Base-by-base conservation (phyloP, 2,113 vertebrate species). In the Chionodraco myersi region DNA sequence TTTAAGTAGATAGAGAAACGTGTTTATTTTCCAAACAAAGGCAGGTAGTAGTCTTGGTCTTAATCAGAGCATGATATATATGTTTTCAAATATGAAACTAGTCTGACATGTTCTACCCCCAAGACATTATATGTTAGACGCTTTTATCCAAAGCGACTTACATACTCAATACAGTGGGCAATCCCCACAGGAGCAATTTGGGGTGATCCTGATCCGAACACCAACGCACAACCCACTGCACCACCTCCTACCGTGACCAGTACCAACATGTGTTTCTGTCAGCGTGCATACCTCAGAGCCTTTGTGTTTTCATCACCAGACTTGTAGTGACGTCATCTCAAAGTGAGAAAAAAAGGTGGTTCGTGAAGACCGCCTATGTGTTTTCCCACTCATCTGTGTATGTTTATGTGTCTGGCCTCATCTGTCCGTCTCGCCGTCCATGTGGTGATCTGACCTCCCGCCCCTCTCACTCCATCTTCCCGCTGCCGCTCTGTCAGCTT, bases 381-480 rank as follows among this genome's bases (percentile, higher is more conserved):
- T 53, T 77, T 30, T 44, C 65, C 75, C 78, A 45, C 68, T 59
- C 72, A 6, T 75, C 41, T 51, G 0, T 58, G 48, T 26, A 4
- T 81, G 73, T 82, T 83, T 72, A 80, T 51, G 41, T 21, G 45
- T 48, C 66, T 30, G 44, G 6, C 21, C 58, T 75, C 49, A 12
- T 41, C 58, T 44, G 44, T 53, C 69, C 30, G 34, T 54, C 78
- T 69, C 73, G 52, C 52, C 6, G 13, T 73, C 54, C 34, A 0
- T 67, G 13, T 67, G 62, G 23, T 10, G 51, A 83, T 72, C 60
- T 85, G 81, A 86, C 87, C 83, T 84, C 73, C 45, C 8, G 52
- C 66, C 79, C 56, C 6, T 73, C 62, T 10, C 77, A 1, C 71
- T 75, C 77, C 70, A 44, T 79, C 72, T 58, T 48, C 68, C 82